Percentiles rank a stretch among this genome's conserved stretches.
phyloP scores from a whole-genome alignment of 2,113 vertebrate genomes.

The Rhodinocichla rosea region DNA sequence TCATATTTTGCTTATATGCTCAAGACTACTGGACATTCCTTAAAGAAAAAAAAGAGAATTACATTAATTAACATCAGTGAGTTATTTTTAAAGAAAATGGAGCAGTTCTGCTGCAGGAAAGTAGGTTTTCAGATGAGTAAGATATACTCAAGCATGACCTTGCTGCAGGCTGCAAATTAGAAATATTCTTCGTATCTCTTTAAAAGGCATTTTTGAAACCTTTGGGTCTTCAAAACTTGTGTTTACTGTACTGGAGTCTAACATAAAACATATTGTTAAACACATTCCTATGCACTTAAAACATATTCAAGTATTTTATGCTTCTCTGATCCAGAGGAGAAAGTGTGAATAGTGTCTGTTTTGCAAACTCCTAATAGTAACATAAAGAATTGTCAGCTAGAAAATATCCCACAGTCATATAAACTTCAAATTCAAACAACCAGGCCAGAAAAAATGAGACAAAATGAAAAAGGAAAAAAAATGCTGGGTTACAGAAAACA shows the following conservation, averaged over 20 bases:
- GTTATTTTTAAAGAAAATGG: background rate
- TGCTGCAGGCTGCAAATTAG: background rate
- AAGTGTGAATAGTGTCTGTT: background rate
- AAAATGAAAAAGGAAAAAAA: background rate
- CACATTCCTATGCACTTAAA: background rate
- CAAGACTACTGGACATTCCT: background rate
- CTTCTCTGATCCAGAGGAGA: background rate
- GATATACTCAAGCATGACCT: accelerated
- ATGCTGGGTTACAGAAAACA: background rate
- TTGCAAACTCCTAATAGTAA: background rate
- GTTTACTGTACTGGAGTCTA: background rate
- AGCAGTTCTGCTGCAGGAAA: background rate
- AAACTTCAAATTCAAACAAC: background rate
- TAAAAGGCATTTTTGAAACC: background rate
- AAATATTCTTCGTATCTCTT: background rate
- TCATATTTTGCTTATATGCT: background rate
- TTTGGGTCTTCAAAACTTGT: background rate
- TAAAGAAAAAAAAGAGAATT: background rate
- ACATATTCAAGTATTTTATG: background rate
- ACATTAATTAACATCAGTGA: background rate
- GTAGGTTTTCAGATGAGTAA: background rate
- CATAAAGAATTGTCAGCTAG: background rate
- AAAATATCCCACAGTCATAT: background rate
- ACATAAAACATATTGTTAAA: background rate
- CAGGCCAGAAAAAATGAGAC: accelerated